Evolutionary conservation across 2,797 vertebrate genomes (phyloP), one percentile per base, ranked within the genome.

Genomic region (Leptodactylus fallax): DNA sequence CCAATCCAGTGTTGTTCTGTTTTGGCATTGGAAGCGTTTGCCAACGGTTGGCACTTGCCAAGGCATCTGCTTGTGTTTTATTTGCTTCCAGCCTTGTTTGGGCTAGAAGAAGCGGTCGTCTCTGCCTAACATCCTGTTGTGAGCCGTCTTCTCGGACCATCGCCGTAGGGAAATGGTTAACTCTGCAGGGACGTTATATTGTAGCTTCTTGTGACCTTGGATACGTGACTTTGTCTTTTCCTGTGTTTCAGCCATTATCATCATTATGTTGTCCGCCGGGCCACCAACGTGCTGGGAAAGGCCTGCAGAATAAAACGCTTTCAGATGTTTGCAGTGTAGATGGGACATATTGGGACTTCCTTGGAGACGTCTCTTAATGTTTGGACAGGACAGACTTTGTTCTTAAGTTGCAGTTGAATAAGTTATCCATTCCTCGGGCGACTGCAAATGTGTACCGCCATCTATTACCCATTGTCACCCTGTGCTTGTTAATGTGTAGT

Each of bases 11-110:
- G 65, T 53, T 76, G 63, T 61, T 63, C 63, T 61, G 19, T 74
- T 81, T 82, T 51, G 74, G 82, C 87, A 45, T 55, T 13, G 49
- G 60, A 71, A 56, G 12, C 67, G 6, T 11, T 19, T 67, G 77
- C 76, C 67, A 25, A 85, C 71, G 67, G 79, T 53, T 61, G 87
- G 80, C 61, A 17, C 17, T 56, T 60, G 13, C 6, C 49, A 55
- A 81, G 58, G 49, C 87, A 82, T 86, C 84, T 81, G 85, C 79
- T 89, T 69, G 8, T 82, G 17, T 56, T 81, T 88, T 88, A 12
- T 55, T 77, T 74, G 27, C 56, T 71, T 71, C 69, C 27, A 65
- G 69, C 47, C 63, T 79, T 61, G 85, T 89, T 83, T 89, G 88
- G 79, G 72, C 58, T 56, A 25, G 60, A 85, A 71, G 36, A 78